Percentiles rank a stretch among this genome's conserved stretches.
phyloP scores from a whole-genome alignment of 2,888 invertebrate species.

The Dyspetes luteomarginatus region DNA sequence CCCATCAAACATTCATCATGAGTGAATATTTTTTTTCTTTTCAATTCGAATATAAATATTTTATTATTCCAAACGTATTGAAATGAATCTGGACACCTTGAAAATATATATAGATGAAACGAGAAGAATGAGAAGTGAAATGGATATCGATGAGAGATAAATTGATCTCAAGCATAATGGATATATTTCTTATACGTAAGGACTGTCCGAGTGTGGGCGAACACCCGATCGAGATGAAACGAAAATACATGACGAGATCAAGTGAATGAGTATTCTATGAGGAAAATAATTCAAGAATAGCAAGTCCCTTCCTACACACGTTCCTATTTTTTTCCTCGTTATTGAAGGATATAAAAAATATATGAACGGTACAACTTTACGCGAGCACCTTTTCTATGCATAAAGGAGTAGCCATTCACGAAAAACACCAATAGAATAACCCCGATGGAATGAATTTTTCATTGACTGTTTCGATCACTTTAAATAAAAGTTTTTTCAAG shows the following conservation, averaged over 20 bases:
- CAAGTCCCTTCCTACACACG: neutral
- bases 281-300: slow-evolving; percentile 5
- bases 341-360: neutral
- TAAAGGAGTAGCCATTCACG: too few relatives aligned
- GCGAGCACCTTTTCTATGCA: neutral
- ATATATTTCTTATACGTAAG: neutral
- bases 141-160: neutral
- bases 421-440: too few relatives aligned
- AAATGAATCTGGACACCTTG: neutral
- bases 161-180: neutral
- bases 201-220: neutral
- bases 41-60: neutral
- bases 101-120: neutral
- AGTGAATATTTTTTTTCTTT: neutral
- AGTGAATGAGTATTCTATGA: neutral
- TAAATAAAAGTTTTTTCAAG: too few relatives aligned
- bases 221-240: slow-evolving; percentile 11
- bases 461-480: too few relatives aligned
- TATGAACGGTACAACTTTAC: neutral
- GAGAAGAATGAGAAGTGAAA: neutral
- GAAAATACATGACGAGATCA: slow-evolving; percentile 13
- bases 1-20: too few relatives aligned
- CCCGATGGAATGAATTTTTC: too few relatives aligned
- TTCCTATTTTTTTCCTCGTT: neutral
- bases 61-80: neutral